Evolutionary conservation across 2,888 invertebrate genomes (phyloP).

Genomic region (Nomada goodeniana): DNA sequence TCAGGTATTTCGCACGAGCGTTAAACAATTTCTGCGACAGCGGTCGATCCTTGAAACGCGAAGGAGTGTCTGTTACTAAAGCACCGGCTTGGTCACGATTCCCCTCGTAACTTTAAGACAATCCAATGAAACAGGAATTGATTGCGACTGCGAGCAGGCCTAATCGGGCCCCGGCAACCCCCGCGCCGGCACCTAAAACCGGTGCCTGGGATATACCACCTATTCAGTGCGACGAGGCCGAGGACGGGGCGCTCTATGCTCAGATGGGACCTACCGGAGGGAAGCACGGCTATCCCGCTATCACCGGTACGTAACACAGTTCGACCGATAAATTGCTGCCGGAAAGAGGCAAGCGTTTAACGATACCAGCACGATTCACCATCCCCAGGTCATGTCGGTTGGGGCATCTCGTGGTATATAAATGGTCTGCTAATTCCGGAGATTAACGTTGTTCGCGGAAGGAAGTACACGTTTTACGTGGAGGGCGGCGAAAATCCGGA

Average conservation of each 20-base stretch:
- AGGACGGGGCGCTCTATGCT: conserved; percentile 95
- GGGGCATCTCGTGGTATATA: conserved; percentile 98
- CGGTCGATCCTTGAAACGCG: neutral
- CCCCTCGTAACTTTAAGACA: too few species aligned
- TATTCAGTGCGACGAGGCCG: conserved; percentile 95
- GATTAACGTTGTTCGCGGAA: conserved; percentile 94
- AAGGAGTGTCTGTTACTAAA: neutral
- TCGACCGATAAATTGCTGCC: neutral
- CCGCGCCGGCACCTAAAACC: conserved; percentile 87
- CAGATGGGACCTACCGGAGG: conserved; percentile 98
- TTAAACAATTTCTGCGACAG: neutral
- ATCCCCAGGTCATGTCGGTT: conserved; percentile 93
- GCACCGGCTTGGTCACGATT: too few species aligned
- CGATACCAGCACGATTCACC: conserved; percentile 4
- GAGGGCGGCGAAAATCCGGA: conserved; percentile 94
- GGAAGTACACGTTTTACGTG: conserved; percentile 93
- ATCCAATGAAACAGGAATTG: conserved; percentile 61
- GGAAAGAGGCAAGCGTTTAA: neutral
- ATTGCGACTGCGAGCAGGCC: conserved; percentile 80
- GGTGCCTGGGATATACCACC: conserved; percentile 95
- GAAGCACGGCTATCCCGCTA: conserved; percentile 94
- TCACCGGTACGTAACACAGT: conserved; percentile 88
- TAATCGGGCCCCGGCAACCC: conserved; percentile 84
- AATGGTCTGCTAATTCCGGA: conserved; percentile 96
- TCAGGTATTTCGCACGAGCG: conserved; percentile 58